Conservation (phyloP, 2,888 invertebrate genomes). For the Sceliomorpha sp. region DNA sequence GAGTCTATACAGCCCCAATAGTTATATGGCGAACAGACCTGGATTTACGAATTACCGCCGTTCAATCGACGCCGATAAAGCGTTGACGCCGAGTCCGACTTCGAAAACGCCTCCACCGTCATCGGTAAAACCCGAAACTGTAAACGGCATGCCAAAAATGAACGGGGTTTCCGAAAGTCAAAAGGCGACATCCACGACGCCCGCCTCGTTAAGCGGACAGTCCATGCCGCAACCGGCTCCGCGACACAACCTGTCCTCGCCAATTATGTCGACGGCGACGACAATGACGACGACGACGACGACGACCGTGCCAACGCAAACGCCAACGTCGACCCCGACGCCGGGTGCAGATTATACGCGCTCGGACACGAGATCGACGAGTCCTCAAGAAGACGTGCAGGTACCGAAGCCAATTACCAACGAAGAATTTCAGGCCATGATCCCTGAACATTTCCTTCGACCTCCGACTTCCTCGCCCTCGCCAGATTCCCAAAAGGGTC, state of each 20-base stretch:
- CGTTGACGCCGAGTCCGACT: constrained; percentile 72
- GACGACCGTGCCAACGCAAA: constrained; percentile 41
- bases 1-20: constrained; percentile 84
- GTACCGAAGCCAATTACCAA: constrained; percentile 92
- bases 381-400: constrained; percentile 82
- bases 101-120: constrained; percentile 76
- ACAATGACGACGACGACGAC: constrained; percentile 47
- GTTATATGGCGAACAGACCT: constrained; percentile 87
- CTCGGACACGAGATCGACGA: constrained; percentile 59
- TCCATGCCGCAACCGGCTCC: constrained; percentile 71
- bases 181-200: constrained; percentile 41
- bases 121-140: constrained; percentile 68
- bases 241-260: constrained; percentile 61
- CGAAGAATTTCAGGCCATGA: constrained; percentile 97
- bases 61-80: constrained; percentile 82
- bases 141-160: constrained; percentile 71
- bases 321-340: constrained; percentile 35
- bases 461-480: constrained; percentile 73
- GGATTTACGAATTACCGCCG: constrained; percentile 84
- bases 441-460: constrained; percentile 92
- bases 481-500: constrained; percentile 81
- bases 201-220: constrained; percentile 11
- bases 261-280: constrained; percentile 39
- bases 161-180: constrained; percentile 68
- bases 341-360: constrained; percentile 41